Conservation (phyloP, 2,113 vertebrate genomes). For the Alectura lathami region DNA sequence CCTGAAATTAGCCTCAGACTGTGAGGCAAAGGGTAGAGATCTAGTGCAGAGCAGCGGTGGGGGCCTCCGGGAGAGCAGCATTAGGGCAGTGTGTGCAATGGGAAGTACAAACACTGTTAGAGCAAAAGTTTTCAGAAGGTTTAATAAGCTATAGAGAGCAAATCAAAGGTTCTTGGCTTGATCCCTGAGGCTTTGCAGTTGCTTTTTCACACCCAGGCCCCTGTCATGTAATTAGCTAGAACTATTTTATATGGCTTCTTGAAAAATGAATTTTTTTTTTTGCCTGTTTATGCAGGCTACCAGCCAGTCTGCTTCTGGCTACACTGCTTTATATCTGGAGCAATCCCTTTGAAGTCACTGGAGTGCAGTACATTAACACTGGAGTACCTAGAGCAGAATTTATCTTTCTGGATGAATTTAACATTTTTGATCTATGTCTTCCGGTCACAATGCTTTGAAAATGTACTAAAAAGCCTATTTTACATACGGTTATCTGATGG, state of each 20-base stretch:
- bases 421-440: not conserved
- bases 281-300: slow-evolving; percentile 29
- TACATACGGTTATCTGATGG: not conserved
- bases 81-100: not conserved
- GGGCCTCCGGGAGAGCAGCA: not conserved
- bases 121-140: not conserved
- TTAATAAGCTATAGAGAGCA: not conserved
- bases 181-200: slow-evolving; percentile 25
- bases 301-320: slow-evolving; percentile 20
- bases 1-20: not conserved
- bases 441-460: not conserved
- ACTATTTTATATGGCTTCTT: not conserved
- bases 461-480: not conserved
- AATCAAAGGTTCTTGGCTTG: not conserved
- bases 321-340: not conserved
- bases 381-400: not conserved
- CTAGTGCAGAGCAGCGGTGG: not conserved
- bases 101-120: not conserved
- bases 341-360: not conserved
- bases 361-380: not conserved
- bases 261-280: slow-evolving; percentile 10
- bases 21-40: not conserved
- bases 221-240: slow-evolving; percentile 21
- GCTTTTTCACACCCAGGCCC: slow-evolving; percentile 49
- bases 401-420: not conserved